phyloP scores from a whole-genome alignment of 2,888 invertebrate genomes.

The Agonopterix arenella region DNA sequence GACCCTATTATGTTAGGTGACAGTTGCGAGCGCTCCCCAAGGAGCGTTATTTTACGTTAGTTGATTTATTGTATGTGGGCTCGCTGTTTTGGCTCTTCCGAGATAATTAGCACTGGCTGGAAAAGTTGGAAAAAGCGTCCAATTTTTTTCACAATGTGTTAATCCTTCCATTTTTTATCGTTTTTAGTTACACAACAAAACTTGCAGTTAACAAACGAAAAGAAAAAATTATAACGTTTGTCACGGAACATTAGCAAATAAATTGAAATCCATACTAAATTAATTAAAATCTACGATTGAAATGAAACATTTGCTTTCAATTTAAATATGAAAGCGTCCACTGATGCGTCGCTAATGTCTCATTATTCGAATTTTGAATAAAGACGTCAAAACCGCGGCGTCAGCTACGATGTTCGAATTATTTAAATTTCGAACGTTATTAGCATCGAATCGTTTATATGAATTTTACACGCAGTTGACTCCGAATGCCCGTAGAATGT shows the following conservation, averaged over 20 bases:
- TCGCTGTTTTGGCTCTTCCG: conserved; percentile 29
- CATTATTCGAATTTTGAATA: conserved; percentile 62
- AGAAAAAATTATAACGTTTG: conserved; percentile 15
- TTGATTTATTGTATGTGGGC: conserved; percentile 59
- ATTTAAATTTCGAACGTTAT: conserved; percentile 45
- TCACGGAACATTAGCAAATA: conserved; percentile 18
- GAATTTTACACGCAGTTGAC: conserved; percentile 72
- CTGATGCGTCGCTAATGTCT: conserved; percentile 51
- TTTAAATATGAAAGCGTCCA: conserved; percentile 55
- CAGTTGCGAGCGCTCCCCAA: conserved; percentile 43
- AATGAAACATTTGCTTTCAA: conserved; percentile 31
- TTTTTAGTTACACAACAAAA: too few relatives aligned
- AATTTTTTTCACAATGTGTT: background rate
- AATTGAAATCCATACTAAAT: conserved; percentile 13
- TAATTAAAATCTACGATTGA: conserved; percentile 29
- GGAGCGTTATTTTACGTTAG: conserved; percentile 56
- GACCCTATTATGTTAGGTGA: conserved; percentile 60
- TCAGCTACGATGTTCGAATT: conserved; percentile 40
- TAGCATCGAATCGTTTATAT: conserved; percentile 60
- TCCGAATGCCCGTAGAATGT: conserved; percentile 48
- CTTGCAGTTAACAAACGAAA: conserved; percentile 9
- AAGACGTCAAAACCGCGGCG: conserved; percentile 67
- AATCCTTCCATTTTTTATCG: too few relatives aligned
- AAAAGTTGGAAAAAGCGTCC: background rate
- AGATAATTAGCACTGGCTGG: conserved; percentile 34